These are phyloP conservation scores for Lanistes nyassanus DNA, from an alignment of 1,140 invertebrate species.

Conservation along the genomic window DNA sequence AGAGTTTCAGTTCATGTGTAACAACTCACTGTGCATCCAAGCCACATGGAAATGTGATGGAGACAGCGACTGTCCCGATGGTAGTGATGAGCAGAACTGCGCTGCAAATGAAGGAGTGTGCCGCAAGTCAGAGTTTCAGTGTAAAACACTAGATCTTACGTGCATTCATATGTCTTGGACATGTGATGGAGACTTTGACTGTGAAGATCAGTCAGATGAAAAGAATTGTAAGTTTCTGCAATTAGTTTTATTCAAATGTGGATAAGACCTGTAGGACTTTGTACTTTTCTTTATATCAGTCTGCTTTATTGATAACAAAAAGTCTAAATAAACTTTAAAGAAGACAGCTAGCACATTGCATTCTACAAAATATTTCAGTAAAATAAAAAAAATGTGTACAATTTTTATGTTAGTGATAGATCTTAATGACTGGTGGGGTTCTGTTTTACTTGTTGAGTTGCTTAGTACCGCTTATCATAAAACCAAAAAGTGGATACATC, in stretches of 20 bases:
- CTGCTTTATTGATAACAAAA: too few relatives aligned
- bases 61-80: slow-evolving; percentile 43
- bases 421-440: too few relatives aligned
- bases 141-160: slow-evolving; percentile 16
- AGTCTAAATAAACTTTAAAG: too few relatives aligned
- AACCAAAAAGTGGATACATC: too few relatives aligned
- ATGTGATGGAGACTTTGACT: slow-evolving; percentile 67
- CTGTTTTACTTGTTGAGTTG: too few relatives aligned
- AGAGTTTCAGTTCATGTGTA: slow-evolving; percentile 30
- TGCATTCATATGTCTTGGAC: slow-evolving; percentile 87
- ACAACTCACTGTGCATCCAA: slow-evolving; percentile 33
- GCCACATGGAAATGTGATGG: slow-evolving; percentile 45
- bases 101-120: not conserved
- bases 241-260: not conserved
- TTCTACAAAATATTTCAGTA: too few relatives aligned
- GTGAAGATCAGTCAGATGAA: slow-evolving; percentile 72
- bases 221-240: slow-evolving; percentile 26
- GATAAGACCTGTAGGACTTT: too few relatives aligned
- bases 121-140: slow-evolving; percentile 27
- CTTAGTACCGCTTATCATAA: too few relatives aligned
- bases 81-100: slow-evolving; percentile 41
- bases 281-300: too few relatives aligned
- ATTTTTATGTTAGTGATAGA: too few relatives aligned
- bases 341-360: too few relatives aligned
- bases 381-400: too few relatives aligned